These are phyloP conservation scores for Drosophila gaucha DNA, from an alignment of 2,888 invertebrate genomes.

Conservation along the genomic window DNA sequence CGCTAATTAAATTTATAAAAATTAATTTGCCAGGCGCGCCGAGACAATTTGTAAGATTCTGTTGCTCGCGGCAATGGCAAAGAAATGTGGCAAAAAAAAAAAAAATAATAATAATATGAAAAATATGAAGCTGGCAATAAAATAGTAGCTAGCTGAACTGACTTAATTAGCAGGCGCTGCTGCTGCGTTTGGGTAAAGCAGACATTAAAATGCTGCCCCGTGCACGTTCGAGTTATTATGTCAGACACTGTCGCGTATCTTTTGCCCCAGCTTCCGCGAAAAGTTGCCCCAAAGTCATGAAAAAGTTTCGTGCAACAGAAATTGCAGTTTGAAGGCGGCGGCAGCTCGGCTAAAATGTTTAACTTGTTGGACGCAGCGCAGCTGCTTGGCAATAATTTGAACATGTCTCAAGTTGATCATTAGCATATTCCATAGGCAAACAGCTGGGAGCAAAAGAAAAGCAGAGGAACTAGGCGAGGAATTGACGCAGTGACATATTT, in stretches of 20 bases:
- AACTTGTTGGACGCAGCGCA: conserved; percentile 58
- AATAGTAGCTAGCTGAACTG: conserved; percentile 38
- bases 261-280: background rate
- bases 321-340: conserved; percentile 50
- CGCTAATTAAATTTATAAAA: conserved; percentile 81
- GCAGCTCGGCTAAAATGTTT: conserved; percentile 22
- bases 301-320: conserved; percentile 47
- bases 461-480: background rate
- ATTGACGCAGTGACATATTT: conserved; percentile 46
- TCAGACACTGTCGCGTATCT: background rate
- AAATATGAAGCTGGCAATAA: conserved; percentile 54
- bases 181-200: conserved; percentile 12
- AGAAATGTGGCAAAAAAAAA: conserved; percentile 3
- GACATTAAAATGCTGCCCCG: conserved; percentile 24
- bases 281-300: conserved; percentile 47
- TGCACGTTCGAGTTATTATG: conserved; percentile 9
- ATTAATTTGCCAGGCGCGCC: conserved; percentile 68
- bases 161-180: conserved; percentile 61
- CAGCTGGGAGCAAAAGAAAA: conserved; percentile 9
- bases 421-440: conserved; percentile 75
- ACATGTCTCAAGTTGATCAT: conserved; percentile 81
- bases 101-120: conserved; percentile 3
- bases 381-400: conserved; percentile 75
- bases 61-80: conserved; percentile 49
- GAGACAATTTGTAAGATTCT: conserved; percentile 47